Conservation (phyloP, 2,797 vertebrate genomes). For the Morelia viridis region DNA sequence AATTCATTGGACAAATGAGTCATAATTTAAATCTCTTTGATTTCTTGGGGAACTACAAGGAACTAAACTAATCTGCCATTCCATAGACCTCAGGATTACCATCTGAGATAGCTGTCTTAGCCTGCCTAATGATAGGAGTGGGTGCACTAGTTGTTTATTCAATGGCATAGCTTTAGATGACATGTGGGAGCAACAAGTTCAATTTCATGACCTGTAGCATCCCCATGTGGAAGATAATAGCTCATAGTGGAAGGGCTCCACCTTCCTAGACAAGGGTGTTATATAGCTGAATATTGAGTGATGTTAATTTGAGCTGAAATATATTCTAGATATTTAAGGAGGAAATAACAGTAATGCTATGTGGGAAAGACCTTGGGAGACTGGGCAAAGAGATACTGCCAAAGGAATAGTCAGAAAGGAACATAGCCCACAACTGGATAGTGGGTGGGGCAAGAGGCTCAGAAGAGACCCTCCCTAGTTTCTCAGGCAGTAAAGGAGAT, state of each 20-base stretch:
- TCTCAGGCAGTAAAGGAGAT: no score
- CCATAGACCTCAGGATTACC: neutral
- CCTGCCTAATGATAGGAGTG: constrained; percentile 1
- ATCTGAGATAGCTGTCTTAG: neutral
- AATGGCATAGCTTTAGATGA: neutral
- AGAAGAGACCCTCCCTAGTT: no score
- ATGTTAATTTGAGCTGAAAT: neutral
- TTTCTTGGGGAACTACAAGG: neutral
- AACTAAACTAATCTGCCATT: neutral
- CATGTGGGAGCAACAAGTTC: neutral
- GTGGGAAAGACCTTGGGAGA: no score
- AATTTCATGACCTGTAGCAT: neutral
- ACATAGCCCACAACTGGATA: no score
- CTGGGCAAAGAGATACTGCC: no score
- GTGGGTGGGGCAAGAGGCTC: no score
- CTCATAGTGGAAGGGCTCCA: neutral
- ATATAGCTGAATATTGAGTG: neutral
- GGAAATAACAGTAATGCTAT: neutral
- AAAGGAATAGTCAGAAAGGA: no score
- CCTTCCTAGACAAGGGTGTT: neutral
- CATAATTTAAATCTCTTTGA: neutral
- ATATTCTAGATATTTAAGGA: neutral
- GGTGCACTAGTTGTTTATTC: neutral
- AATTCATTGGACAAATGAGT: neutral
- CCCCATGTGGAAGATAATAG: neutral